A percentile compares a stretch with the other conserved stretches of the same genome.
phyloP scores from a whole-genome alignment of 2,797 vertebrate genomes.

The Micropoecilia bifurca region DNA sequence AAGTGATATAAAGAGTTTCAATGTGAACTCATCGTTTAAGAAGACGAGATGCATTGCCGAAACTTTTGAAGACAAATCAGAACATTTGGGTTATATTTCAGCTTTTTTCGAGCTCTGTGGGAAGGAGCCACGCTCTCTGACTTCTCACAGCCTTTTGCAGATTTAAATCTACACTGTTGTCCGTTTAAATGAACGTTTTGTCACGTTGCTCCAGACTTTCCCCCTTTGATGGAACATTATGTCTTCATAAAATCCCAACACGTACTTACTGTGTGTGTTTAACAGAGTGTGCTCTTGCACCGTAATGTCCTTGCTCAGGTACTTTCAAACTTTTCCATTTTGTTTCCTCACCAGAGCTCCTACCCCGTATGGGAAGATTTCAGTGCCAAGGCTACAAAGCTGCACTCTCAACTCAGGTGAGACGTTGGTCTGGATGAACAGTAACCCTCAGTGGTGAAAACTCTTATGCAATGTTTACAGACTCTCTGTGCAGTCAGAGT shows the following conservation, averaged over 20 bases:
- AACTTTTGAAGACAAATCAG: constrained; percentile 44
- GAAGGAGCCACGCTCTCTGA: constrained; percentile 8
- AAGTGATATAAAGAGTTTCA: not conserved
- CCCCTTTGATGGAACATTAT: constrained; percentile 8
- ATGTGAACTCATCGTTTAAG: not conserved
- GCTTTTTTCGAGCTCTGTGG: not conserved
- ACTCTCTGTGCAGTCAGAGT: constrained; percentile 5
- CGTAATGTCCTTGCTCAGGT: constrained; percentile 24
- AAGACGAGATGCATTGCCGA: constrained; percentile 2
- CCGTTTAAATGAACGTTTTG: not conserved
- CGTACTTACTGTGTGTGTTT: constrained; percentile 16
- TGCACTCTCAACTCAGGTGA: constrained; percentile 98
- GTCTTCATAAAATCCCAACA: constrained; percentile 10
- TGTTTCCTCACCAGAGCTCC: constrained; percentile 72
- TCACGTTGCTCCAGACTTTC: not conserved
- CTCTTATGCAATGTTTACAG: constrained; percentile 25
- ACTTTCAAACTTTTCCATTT: constrained; percentile 19
- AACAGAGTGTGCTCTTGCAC: not conserved
- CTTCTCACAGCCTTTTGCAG: not conserved
- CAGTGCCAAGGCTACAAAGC: constrained; percentile 94
- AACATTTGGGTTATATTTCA: not conserved
- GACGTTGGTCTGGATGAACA: constrained; percentile 26
- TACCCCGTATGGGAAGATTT: constrained; percentile 87
- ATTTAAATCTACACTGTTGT: not conserved
- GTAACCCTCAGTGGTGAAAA: not conserved